phyloP scores from a whole-genome alignment of 2,797 vertebrate species.

The Eidolon dupreanum region DNA sequence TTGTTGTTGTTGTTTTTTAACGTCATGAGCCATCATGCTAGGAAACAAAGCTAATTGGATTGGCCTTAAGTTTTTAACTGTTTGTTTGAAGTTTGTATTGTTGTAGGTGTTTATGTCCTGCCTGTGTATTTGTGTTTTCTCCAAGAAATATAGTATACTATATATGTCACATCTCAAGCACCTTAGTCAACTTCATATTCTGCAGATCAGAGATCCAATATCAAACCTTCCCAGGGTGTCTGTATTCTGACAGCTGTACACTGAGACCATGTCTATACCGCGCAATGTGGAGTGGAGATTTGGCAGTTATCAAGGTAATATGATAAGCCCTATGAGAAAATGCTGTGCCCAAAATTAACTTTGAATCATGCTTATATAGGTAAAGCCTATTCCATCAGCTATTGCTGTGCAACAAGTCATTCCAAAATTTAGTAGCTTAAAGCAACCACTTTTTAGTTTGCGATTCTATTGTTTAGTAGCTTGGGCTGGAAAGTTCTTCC shows the following conservation, averaged over 20 bases:
- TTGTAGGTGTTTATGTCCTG: background rate
- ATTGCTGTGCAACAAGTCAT: background rate
- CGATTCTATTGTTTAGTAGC: background rate
- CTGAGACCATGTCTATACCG: conserved; percentile 20
- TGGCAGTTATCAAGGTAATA: conserved; percentile 65
- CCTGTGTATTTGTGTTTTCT: conserved; percentile 40
- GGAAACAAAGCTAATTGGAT: background rate
- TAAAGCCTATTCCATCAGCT: background rate
- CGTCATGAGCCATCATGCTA: background rate
- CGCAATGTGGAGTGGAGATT: background rate
- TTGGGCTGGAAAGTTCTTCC: no score
- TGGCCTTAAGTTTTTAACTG: background rate
- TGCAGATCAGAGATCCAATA: conserved; percentile 70
- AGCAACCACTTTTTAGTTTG: background rate
- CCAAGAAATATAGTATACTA: background rate
- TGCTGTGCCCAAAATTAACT: background rate
- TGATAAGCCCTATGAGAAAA: conserved; percentile 25
- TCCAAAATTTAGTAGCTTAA: background rate
- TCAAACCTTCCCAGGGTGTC: conserved; percentile 74
- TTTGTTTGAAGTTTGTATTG: background rate
- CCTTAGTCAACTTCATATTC: conserved; percentile 69
- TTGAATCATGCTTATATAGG: background rate
- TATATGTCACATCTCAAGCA: conserved; percentile 4
- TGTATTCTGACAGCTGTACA: conserved; percentile 61
- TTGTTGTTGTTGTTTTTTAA: background rate